Evolutionary conservation across 2,888 invertebrate species (phyloP).

Genomic region (Eristalinus aeneus): DNA sequence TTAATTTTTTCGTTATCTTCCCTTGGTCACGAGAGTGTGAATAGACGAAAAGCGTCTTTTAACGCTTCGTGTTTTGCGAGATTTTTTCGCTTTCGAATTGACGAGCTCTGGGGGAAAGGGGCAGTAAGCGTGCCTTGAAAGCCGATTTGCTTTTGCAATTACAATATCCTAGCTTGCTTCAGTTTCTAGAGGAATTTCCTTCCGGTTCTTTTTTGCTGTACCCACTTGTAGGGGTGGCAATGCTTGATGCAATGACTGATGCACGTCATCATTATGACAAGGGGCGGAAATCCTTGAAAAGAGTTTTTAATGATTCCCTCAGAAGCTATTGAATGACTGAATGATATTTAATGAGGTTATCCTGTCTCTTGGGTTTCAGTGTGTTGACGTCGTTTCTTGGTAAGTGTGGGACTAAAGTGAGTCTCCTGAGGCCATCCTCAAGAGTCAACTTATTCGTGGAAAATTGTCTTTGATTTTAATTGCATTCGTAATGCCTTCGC

Average conservation of each 20-base stretch:
- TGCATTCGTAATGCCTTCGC: background rate
- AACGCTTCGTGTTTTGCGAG: background rate
- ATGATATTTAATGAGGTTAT: background rate
- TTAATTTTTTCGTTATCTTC: slow-evolving; percentile 29
- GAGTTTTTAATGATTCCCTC: background rate
- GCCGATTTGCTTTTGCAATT: background rate
- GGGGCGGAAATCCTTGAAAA: background rate
- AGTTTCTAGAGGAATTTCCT: background rate
- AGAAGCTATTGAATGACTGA: background rate
- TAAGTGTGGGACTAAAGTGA: background rate
- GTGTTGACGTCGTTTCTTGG: background rate
- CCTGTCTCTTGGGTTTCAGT: background rate
- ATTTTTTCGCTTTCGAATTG: background rate
- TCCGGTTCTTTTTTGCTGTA: background rate
- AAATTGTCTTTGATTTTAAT: background rate
- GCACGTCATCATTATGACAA: background rate
- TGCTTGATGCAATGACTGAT: background rate
- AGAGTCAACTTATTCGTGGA: background rate
- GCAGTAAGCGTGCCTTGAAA: background rate
- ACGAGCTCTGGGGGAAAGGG: background rate
- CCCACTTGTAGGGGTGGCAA: background rate
- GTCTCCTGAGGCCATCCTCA: background rate
- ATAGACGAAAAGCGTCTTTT: slow-evolving; percentile 2
- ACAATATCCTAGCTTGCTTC: background rate
- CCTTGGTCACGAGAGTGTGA: background rate